Evolutionary conservation across 1,140 invertebrate species (phyloP).

Genomic region (Coenobita brevimanus): DNA sequence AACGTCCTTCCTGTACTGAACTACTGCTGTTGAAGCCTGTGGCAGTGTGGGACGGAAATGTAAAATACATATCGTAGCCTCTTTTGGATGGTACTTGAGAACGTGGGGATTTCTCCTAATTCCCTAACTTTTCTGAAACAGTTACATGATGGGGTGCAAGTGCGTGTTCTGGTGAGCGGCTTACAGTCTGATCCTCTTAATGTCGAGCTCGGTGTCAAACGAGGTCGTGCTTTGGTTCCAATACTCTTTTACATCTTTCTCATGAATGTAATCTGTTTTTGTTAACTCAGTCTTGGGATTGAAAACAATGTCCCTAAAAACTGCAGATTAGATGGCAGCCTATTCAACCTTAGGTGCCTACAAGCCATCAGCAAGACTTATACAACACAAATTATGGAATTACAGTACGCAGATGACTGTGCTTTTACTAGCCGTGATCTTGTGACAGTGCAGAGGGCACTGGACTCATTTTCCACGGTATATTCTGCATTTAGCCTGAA

Average conservation of each 20-base stretch:
- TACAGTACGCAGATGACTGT: no score
- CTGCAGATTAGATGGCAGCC: not conserved
- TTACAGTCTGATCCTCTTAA: not conserved
- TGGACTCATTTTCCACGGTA: no score
- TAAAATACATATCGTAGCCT: no score
- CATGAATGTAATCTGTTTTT: not conserved
- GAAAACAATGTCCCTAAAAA: no score
- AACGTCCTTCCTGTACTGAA: no score
- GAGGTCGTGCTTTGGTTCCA: not conserved
- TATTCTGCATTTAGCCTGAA: no score
- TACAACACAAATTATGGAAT: not conserved
- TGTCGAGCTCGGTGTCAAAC: conserved; percentile 4
- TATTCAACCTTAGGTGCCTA: not conserved
- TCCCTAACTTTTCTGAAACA: not conserved
- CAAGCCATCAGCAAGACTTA: not conserved
- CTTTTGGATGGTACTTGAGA: not conserved
- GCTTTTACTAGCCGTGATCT: not conserved
- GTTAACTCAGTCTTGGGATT: not conserved
- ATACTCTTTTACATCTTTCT: not conserved
- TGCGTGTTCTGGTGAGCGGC: not conserved
- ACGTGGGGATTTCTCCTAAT: not conserved
- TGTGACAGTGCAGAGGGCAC: no score
- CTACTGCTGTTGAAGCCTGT: no score
- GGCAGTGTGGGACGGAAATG: no score
- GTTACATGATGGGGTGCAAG: not conserved